A percentile compares a stretch with the other conserved stretches of the same genome.
phyloP scores from a whole-genome alignment of 2,888 invertebrate genomes.

The Mythimna pallens region DNA sequence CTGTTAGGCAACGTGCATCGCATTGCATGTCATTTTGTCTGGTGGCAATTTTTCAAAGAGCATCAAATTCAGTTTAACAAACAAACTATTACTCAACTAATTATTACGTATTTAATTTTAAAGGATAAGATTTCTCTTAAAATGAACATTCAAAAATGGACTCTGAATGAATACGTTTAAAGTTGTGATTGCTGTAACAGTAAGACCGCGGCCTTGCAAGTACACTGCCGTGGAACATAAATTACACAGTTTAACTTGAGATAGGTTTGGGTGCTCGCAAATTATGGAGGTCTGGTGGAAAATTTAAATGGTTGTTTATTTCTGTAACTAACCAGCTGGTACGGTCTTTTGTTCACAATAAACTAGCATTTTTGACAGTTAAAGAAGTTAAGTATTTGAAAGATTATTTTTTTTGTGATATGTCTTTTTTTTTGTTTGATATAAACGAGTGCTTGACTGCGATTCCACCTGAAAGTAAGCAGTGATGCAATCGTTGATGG shows the following conservation, averaged over 20 bases:
- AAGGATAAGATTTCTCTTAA: slow-evolving; percentile 56
- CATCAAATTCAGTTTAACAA: neutral
- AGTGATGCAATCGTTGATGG: too few relatives aligned
- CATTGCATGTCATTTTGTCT: neutral
- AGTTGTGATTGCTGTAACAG: slow-evolving; percentile 26
- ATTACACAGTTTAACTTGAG: slow-evolving; percentile 54
- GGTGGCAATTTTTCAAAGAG: neutral
- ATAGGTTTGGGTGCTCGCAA: slow-evolving; percentile 52
- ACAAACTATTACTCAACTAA: slow-evolving; percentile 37
- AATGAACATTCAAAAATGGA: slow-evolving; percentile 1
- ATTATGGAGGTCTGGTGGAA: slow-evolving; percentile 19
- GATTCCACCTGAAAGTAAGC: too few relatives aligned
- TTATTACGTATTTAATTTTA: slow-evolving; percentile 38
- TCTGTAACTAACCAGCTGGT: slow-evolving; percentile 21
- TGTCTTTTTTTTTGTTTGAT: too few relatives aligned
- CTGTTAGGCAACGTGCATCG: neutral
- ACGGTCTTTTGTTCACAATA: neutral
- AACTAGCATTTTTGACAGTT: neutral
- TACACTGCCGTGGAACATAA: slow-evolving; percentile 55
- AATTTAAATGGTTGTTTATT: slow-evolving; percentile 27
- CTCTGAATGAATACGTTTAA: neutral
- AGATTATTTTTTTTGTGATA: too few relatives aligned
- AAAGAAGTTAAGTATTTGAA: neutral
- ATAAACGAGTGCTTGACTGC: too few relatives aligned
- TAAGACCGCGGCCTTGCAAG: slow-evolving; percentile 51